A percentile compares a stretch with the other conserved stretches of the same genome.
phyloP scores from a whole-genome alignment of 1,140 invertebrate species.

The Zaprionus gabonicus region DNA sequence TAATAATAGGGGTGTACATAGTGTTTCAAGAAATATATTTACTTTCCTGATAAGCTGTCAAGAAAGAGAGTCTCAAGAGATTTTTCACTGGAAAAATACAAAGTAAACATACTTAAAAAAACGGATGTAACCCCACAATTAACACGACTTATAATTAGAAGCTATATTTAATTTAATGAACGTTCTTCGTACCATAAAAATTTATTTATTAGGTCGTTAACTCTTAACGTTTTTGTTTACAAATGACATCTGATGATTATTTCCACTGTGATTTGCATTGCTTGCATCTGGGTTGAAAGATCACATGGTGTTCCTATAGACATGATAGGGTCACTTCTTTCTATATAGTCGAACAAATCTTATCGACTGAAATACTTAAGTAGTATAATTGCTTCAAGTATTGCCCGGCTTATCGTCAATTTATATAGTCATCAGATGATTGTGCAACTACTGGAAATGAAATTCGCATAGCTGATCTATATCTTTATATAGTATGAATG shows the following conservation, averaged over 20 bases:
- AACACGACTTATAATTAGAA: not conserved
- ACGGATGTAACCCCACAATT: not conserved
- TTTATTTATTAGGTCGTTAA: not conserved
- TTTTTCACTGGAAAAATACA: not conserved
- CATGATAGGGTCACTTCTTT: not conserved
- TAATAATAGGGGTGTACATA: not conserved
- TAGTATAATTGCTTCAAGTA: slow-evolving; percentile 16
- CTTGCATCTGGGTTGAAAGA: not conserved
- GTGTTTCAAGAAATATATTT: not conserved
- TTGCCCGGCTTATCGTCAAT: slow-evolving; percentile 5
- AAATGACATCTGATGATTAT: not conserved
- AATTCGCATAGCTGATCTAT: slow-evolving; percentile 1
- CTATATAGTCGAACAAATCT: slow-evolving; percentile 24
- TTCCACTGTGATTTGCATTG: not conserved
- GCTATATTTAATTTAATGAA: not conserved
- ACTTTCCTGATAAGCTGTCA: not conserved
- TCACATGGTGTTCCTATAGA: not conserved
- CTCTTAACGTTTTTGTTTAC: not conserved
- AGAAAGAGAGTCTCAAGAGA: not conserved
- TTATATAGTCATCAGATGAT: slow-evolving; percentile 6
- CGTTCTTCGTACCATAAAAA: too few relatives aligned
- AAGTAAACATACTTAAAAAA: not conserved
- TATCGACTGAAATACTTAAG: slow-evolving; percentile 21
- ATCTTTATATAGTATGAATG: not conserved
- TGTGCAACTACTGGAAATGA: slow-evolving; percentile 29